Base-by-base conservation (phyloP, 92 coral and sea anemone genomes). In the Isaurus tuberculatus region DNA sequence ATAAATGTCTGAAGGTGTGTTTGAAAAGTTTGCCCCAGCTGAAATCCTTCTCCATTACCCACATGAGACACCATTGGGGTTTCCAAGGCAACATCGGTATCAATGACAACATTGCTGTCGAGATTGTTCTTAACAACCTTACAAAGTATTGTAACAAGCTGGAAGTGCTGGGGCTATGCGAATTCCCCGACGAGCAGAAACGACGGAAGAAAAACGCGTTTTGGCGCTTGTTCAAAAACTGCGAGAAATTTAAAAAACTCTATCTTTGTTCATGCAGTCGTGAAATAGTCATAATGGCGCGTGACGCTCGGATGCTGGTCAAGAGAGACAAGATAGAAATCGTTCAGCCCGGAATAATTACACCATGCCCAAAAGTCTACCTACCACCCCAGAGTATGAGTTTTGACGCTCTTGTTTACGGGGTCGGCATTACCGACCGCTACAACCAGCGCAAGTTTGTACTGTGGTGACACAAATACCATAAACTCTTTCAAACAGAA, bases 261-360 rank as follows among this genome's bases (percentile, higher is more conserved):
- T 91, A 84, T 23, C 77, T 92, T 8, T 83, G 90, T 75, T 83
- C 84, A 17, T 89, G 89, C 26, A 93, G 90, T 64, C 73, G 94
- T 10, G 92, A 93, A 28, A 83, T 91, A 73, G 88, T 85, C n/a
- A 88, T 93, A 14, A 91, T 91, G 94, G 94, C 94, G 10, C 94
- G 92, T 0, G 92, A 91, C 60, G 97, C 84, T 0, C 67, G 88
- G 31, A 34, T 80, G 48, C 87, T 85, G 31, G 75, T 92, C 2
- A 85, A 74, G 36, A 85, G 84, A 34, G 86, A 84, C 8, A 84
- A 86, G 40, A 71, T 93, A 28, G 89, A 90, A 29, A 81, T 93
- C 27, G 70, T 93, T 11, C 91, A 91, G 26, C 97, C 97, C 29
- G 87, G 92, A 5, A 91, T 91, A 89, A 84, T 93, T 19, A 88